A percentile compares a stretch with the other conserved stretches of the same genome.
phyloP scores from a whole-genome alignment of 2,888 invertebrate species.

The Metalampra italica region DNA sequence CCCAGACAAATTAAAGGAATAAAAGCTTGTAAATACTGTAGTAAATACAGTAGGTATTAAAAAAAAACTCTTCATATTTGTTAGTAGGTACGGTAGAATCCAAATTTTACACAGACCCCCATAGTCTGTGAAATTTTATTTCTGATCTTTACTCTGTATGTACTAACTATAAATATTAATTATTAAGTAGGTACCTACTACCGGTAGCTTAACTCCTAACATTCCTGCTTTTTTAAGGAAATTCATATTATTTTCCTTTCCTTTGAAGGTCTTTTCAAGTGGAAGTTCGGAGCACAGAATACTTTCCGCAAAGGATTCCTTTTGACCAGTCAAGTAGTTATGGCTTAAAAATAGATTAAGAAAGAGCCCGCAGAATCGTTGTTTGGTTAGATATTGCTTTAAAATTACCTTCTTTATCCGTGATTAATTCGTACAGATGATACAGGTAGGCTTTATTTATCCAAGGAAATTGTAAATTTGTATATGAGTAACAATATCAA shows the following conservation, averaged over 20 bases:
- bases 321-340: slow-evolving; percentile 35
- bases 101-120: no score
- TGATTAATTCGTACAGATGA: neutral
- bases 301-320: slow-evolving; percentile 29
- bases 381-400: slow-evolving; percentile 30
- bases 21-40: no score
- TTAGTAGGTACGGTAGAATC: no score
- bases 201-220: neutral
- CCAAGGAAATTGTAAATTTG: neutral
- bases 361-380: slow-evolving; percentile 19
- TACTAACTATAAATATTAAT: no score
- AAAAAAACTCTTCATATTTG: no score
- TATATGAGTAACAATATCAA: no score
- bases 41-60: no score
- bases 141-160: no score
- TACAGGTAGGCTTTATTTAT: neutral
- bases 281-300: slow-evolving; percentile 18
- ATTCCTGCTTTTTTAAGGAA: slow-evolving; percentile 14
- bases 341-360: slow-evolving; percentile 45
- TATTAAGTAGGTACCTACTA: neutral
- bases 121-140: no score
- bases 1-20: no score
- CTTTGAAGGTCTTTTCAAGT: slow-evolving; percentile 38
- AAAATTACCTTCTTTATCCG: slow-evolving; percentile 27
- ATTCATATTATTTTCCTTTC: slow-evolving; percentile 36